Conservation (phyloP, 2,797 vertebrate species). For the Acipenser oxyrinchus region DNA sequence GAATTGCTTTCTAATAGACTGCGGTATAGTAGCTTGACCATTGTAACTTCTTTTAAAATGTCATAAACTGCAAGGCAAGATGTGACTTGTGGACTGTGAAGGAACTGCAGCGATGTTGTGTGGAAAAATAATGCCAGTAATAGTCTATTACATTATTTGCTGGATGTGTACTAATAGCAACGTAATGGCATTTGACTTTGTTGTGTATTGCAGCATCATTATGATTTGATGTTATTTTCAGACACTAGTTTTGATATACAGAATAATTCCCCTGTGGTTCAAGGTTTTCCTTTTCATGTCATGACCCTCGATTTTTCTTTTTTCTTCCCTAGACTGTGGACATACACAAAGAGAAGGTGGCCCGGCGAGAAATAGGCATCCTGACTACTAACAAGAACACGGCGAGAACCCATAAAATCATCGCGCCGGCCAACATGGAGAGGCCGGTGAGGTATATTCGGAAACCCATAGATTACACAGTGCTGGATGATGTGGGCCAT, state of each 20-base stretch:
- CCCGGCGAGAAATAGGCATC: slow-evolving; percentile 85
- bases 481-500: slow-evolving; percentile 82
- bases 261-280: too few relatives aligned
- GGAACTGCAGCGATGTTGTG: too few relatives aligned
- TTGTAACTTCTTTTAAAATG: too few relatives aligned
- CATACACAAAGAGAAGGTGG: slow-evolving; percentile 89
- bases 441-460: slow-evolving; percentile 85
- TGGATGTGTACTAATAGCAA: slow-evolving; percentile 13
- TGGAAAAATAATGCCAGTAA: too few relatives aligned
- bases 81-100: too few relatives aligned
- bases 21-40: too few relatives aligned
- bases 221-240: slow-evolving; percentile 29
- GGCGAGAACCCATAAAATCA: slow-evolving; percentile 81
- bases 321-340: slow-evolving; percentile 72
- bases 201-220: slow-evolving; percentile 25
- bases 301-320: slow-evolving; percentile 27
- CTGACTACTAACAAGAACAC: slow-evolving; percentile 90
- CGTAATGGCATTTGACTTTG: slow-evolving; percentile 30
- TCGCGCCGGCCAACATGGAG: slow-evolving; percentile 79
- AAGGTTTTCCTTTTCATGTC: neutral
- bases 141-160: slow-evolving; percentile 17
- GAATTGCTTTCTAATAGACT: too few relatives aligned
- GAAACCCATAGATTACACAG: slow-evolving; percentile 82
- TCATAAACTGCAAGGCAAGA: too few relatives aligned
- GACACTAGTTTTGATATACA: too few relatives aligned